Conservation (phyloP, 1,140 invertebrate species). For the Lycorma delicatula region DNA sequence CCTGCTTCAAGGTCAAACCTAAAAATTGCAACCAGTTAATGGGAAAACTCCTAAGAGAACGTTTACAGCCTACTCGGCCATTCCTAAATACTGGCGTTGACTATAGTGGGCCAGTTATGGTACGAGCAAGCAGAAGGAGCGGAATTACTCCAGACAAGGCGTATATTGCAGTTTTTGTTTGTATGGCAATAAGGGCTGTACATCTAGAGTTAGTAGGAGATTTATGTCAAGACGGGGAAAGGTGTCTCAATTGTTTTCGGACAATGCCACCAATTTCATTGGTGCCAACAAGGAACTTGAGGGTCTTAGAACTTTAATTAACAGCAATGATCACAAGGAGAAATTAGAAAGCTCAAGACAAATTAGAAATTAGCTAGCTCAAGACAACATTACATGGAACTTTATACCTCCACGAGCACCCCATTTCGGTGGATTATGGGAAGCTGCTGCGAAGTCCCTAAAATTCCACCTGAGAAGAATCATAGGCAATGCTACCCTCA, state of each 20-base stretch:
- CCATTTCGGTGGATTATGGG: conserved; percentile 31
- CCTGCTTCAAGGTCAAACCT: no score
- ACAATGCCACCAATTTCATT: conserved; percentile 33
- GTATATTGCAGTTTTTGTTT: conserved; percentile 35
- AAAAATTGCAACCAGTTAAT: no score
- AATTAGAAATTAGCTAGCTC: no score
- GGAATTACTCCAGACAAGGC: conserved; percentile 26
- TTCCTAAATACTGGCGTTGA: conserved; percentile 23
- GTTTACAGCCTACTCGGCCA: conserved; percentile 1
- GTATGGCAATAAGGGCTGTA: conserved; percentile 32
- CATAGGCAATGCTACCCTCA: no score
- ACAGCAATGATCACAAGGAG: neutral
- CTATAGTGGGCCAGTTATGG: conserved; percentile 31
- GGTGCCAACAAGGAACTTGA: conserved; percentile 24
- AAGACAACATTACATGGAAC: conserved; percentile 20
- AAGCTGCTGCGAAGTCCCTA: no score
- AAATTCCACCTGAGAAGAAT: no score
- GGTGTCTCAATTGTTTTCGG: conserved; percentile 25
- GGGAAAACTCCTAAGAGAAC: neutral
- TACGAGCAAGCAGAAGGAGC: conserved; percentile 22
- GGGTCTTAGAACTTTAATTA: neutral
- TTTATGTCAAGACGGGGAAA: conserved; percentile 29
- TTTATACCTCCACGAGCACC: conserved; percentile 29
- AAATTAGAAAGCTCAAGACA: neutral
- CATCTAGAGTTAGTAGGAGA: conserved; percentile 35